Evolutionary conservation across 2,888 invertebrate species (phyloP), one percentile per base, ranked within the genome.

Genomic region (Rhamphomyia laevipes): DNA sequence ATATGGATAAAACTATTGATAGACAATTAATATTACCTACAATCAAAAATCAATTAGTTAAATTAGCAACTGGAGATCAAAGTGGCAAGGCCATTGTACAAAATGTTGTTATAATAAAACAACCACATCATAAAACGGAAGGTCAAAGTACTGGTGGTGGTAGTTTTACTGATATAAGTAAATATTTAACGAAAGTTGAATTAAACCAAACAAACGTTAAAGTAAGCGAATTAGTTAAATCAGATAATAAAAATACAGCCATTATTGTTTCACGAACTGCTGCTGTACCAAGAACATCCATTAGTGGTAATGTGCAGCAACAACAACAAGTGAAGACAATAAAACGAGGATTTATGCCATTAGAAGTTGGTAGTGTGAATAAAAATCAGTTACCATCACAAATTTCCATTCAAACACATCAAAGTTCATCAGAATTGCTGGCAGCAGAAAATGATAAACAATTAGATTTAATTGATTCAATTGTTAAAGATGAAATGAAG

Each of bases 361-460:
- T 70, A 30, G 64, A 58, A 7, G 59, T 66, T 23, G 65, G 64
- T 23, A 62, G 63, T 12, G 64, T 64, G 1, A 56, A 60, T 3
- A 65, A 64, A 18, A 67, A 64, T 52, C 67, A 67, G 49, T 41
- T 70, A 12, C 68, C 70, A 11, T 59, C 67, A 9, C 70, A 70
- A 57, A 70, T 70, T 45, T 65, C 69, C 7, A 64, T 70, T 49
- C 69, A 69, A 54, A 68, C 70, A 18, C 70, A 70, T 55, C 64
- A 65, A 47, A 27, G 63, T 43, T 63, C 66, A 1, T 62, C 66
- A 1, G 66, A 66, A 46, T 52, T 66, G 49, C 27, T 52, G 11
- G 67, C 67, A 11, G 66, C 66, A 0, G 70, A 70, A 51, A 65
- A 69, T 48, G 67, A 68, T 47, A 68, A 69, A 33, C 68, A 70